Evolutionary conservation across 1,140 invertebrate species (phyloP), one percentile per base, ranked within the genome.

Genomic region (Panonychus citri): DNA sequence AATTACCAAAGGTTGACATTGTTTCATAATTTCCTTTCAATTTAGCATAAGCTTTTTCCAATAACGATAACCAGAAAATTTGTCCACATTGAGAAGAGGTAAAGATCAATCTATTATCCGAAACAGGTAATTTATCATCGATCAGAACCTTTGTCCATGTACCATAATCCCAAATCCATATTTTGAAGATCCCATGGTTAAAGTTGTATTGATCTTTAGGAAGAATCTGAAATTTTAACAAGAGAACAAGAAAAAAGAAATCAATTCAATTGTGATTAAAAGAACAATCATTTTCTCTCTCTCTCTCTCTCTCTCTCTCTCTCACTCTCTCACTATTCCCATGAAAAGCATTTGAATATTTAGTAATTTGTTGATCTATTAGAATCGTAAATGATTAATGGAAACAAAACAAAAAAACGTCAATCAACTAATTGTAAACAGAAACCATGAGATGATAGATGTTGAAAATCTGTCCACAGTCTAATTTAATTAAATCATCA

Each of bases 21-120:
- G 90, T 83, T 70, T 97, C 93, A 69, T 97, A 98, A 0, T 87
- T 94, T 2, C 91, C 91, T 68, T 90, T 85, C 26, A 78, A 64
- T 61, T 97, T 97, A 27, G 91, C 90, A 72, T 96, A 97, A 1
- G 91, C 93, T 73, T 98, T 98, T 68, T 98, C 93, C 37, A 97
- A 68, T 25, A 98, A 71, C 0, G 93, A 90, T 68, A 86, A 90
- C 93, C 93, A 98, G 69, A 95, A 96, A 1, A 52, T 21, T 15
- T 19, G 12, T n/a, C 54, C 37, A 24, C 42, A 46, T 12, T 39
- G 17, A 19, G 56, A 50, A 21, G 34, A 5, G 15, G 56, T 51
- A 26, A 59, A 59, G 12, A 59, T 40, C 21, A 51, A 28, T 49
- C 51, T 15, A 17, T 51, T 26, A 28, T 40, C 54, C 34, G 13